Conservation (phyloP, 37 sponge, comb jelly and placozoan species). For the Haliclona indistincta region DNA sequence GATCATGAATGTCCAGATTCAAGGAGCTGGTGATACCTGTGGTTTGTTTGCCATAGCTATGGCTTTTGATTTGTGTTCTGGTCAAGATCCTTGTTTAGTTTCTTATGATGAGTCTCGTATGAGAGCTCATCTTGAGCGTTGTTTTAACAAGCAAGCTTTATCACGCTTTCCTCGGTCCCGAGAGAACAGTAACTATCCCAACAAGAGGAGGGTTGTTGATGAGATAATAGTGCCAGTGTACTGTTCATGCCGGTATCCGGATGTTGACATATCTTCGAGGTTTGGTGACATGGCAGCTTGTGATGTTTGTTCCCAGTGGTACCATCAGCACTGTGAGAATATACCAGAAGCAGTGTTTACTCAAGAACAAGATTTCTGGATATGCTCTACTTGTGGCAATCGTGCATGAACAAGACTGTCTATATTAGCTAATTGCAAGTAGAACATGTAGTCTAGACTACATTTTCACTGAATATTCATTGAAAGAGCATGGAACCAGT, state of each 20-base stretch:
- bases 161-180: background rate
- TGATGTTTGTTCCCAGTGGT: background rate
- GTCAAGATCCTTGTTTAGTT: background rate
- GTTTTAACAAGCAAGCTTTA: background rate
- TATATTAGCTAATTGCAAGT: background rate
- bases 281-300: background rate
- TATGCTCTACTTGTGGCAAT: background rate
- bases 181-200: background rate
- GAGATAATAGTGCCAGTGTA: background rate
- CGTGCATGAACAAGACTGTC: background rate
- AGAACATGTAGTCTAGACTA: background rate
- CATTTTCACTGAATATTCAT: too few relatives aligned
- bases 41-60: slow-evolving; percentile 3
- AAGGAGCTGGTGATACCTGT: background rate
- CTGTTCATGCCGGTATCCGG: background rate
- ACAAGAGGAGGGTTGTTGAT: background rate
- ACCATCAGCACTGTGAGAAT: background rate
- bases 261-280: background rate
- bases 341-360: background rate
- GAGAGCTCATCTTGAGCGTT: slow-evolving; percentile 1
- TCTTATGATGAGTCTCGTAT: background rate
- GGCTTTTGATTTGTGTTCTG: slow-evolving; percentile 1
- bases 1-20: background rate
- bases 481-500: too few relatives aligned
- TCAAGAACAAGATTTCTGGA: background rate